Base-by-base conservation (phyloP, 2,113 vertebrate genomes). In the Lampris incognitus region DNA sequence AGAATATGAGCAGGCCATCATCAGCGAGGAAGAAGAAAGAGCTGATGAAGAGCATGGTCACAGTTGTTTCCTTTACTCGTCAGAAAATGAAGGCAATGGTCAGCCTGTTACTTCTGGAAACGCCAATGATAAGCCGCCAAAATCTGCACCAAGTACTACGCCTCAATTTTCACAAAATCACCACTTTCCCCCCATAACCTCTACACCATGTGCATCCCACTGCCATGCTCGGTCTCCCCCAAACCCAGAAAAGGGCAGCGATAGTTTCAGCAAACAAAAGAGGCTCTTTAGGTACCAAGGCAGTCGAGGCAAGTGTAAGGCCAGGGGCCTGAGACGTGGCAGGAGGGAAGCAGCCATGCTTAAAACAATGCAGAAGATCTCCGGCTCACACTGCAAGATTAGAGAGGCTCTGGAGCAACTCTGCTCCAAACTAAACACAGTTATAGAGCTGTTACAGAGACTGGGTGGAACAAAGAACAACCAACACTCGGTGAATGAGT, bases 391-490 rank as follows among this genome's bases (percentile, higher is more conserved):
- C 40, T 41, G 6, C 60, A 62, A 44, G 41, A 62, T 62, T 8
- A 9, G 7, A 36, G 4, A 38, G 1, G 37, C 57, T 9, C 8
- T 59, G 9, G 37, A 59, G 57, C 8, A 9, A 3, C 37, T 59
- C 37, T 11, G 57, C 57, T 39, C 57, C 37, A 38, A 39, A 39
- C 57, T 39, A 2, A n/a, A 59, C 6, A 39, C 6, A 59, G 57
- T 59, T 13, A 46, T 62, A 44, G 40, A 62, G 60, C 60, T 62
- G 40, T 41, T 62, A 11, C 40, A 62, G 60, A 46, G 7, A 46
- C 4, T 46, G 1, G 7, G 44, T 46, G 44, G 7, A 5, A 46
- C 4, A 46, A 46, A 1, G 44, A 46, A 46, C 44, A 46, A 5
- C 24, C 24, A 24, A 24, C 24, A 24, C 24, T 24, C 24, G 24